These are phyloP conservation scores for Chymomyza fuscimana DNA, from an alignment of 2,888 invertebrate genomes.

Conservation along the genomic window DNA sequence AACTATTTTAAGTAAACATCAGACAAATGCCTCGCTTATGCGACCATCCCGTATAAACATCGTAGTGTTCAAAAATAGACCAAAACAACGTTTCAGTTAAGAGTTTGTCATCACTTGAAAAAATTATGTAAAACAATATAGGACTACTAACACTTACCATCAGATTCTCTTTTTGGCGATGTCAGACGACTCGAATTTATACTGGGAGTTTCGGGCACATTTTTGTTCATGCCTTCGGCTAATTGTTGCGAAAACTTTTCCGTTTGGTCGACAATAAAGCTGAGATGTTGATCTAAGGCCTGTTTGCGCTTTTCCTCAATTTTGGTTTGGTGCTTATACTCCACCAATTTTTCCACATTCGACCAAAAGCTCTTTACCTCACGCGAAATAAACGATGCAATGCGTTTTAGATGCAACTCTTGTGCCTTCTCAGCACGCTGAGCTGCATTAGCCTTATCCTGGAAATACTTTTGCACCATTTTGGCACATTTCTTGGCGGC, in stretches of 20 bases:
- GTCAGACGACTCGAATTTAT: constrained; percentile 81
- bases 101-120: constrained; percentile 73
- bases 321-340: constrained; percentile 94
- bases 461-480: constrained; percentile 94
- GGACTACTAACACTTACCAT: constrained; percentile 79
- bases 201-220: constrained; percentile 78
- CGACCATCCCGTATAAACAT: constrained; percentile 75
- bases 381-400: constrained; percentile 94
- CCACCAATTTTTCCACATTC: constrained; percentile 97
- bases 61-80: constrained; percentile 76
- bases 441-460: constrained; percentile 93
- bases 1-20: constrained; percentile 46
- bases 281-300: constrained; percentile 96
- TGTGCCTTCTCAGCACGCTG: constrained; percentile 95
- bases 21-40: constrained; percentile 79
- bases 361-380: constrained; percentile 97
- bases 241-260: constrained; percentile 96
- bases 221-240: constrained; percentile 90
- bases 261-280: constrained; percentile 98
- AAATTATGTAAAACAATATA: background rate
- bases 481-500: constrained; percentile 95
- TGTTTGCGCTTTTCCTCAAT: constrained; percentile 96
- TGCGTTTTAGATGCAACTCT: constrained; percentile 89
- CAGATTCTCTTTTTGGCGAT: constrained; percentile 80
- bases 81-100: constrained; percentile 74